Conservation (phyloP, 2,888 invertebrate species). For the Cryptophagus acutangulus region DNA sequence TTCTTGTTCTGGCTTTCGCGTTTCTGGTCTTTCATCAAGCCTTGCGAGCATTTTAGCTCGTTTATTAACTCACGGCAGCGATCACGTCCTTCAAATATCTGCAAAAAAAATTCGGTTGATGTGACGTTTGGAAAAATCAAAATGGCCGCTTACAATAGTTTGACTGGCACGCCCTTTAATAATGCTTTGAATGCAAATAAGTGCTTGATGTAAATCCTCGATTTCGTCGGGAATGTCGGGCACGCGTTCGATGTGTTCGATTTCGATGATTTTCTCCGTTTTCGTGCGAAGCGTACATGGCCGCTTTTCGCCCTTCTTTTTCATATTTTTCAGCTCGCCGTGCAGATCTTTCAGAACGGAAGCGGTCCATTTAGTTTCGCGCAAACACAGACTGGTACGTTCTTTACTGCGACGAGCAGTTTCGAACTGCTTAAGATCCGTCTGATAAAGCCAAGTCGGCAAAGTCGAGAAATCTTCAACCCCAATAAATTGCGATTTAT, state of each 20-base stretch:
- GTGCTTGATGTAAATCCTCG: slow-evolving; percentile 52
- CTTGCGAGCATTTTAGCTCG: slow-evolving; percentile 65
- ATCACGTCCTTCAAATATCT: slow-evolving; percentile 70
- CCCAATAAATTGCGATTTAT: slow-evolving; percentile 46
- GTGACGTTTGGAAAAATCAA: background rate
- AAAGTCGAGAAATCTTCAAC: slow-evolving; percentile 49
- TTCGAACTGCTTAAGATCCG: too few relatives aligned
- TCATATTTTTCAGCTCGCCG: slow-evolving; percentile 52
- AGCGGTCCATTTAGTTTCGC: slow-evolving; percentile 63
- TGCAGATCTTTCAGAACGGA: slow-evolving; percentile 57
- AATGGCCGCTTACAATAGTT: slow-evolving; percentile 53
- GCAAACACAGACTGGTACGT: slow-evolving; percentile 51
- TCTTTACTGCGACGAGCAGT: slow-evolving; percentile 44
- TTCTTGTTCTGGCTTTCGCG: too few relatives aligned
- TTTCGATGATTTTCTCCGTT: slow-evolving; percentile 26
- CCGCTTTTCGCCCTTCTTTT: slow-evolving; percentile 23
- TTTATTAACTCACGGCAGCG: slow-evolving; percentile 65
- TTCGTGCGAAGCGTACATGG: slow-evolving; percentile 31
- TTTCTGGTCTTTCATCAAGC: slow-evolving; percentile 56
- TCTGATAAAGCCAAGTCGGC: slow-evolving; percentile 50
- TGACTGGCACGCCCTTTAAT: slow-evolving; percentile 69
- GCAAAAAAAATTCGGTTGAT: slow-evolving; percentile 7
- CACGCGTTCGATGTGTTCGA: slow-evolving; percentile 36
- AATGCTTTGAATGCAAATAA: slow-evolving; percentile 60
- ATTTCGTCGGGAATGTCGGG: slow-evolving; percentile 38